Evolutionary conservation across 1,140 invertebrate genomes (phyloP).

Genomic region (Papilio glaucus): DNA sequence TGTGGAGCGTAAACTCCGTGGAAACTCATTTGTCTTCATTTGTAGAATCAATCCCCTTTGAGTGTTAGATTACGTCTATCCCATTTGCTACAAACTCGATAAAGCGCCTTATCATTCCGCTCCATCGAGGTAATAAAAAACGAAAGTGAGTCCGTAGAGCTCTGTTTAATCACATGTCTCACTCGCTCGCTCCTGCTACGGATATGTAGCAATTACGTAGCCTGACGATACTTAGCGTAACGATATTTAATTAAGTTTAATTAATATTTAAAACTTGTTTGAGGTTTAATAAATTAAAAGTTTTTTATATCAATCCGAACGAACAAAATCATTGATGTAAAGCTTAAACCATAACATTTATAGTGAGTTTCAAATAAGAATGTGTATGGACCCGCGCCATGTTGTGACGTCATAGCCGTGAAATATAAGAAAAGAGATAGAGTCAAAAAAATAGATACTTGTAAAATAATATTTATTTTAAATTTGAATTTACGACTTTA

Average conservation of each 20-base stretch:
- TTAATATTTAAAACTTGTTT: not conserved
- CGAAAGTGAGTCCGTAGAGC: conserved; percentile 21
- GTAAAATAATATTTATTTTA: too few species aligned
- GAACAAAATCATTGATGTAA: too few species aligned
- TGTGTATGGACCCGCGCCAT: too few species aligned
- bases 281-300: not conserved
- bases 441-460: too few species aligned
- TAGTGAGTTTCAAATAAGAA: too few species aligned
- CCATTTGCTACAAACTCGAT: conserved; percentile 29
- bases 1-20: not conserved
- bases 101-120: conserved; percentile 27
- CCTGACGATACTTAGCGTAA: not conserved
- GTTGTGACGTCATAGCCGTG: too few species aligned
- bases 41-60: conserved; percentile 29
- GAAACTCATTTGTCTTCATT: conserved; percentile 31
- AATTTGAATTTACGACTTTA: too few species aligned
- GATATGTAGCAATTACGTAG: conserved; percentile 21
- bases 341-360: too few species aligned
- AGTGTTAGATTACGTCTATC: conserved; percentile 33
- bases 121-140: conserved; percentile 19
- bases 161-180: conserved; percentile 18
- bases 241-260: not conserved
- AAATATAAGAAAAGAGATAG: too few species aligned
- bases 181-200: conserved; percentile 4
- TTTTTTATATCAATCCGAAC: not conserved